Evolutionary conservation across 92 coral and sea anemone genomes (phyloP).

Genomic region (Zoanthus gigantus): DNA sequence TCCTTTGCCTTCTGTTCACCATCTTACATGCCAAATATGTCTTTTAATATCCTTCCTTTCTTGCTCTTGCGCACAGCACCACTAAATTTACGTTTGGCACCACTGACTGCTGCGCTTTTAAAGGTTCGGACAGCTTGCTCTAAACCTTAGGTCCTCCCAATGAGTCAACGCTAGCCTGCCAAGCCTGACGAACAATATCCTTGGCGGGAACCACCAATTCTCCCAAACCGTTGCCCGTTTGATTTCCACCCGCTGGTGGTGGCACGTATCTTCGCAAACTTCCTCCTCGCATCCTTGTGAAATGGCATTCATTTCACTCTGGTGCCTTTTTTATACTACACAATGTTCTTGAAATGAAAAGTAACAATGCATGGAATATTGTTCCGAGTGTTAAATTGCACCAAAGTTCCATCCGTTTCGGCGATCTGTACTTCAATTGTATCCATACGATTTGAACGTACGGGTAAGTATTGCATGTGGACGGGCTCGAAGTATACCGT

Average conservation of each 20-base stretch:
- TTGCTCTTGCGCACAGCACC: not conserved
- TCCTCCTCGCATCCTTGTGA: slow-evolving; percentile 5
- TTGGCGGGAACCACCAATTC: not conserved
- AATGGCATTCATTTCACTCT: not conserved
- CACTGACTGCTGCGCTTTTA: not conserved
- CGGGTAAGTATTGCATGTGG: slow-evolving; percentile 36
- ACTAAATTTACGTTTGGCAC: not conserved
- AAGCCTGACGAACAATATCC: slow-evolving; percentile 2
- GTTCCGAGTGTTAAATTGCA: not conserved
- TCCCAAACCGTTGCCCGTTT: not conserved
- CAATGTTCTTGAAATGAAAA: slow-evolving; percentile 10
- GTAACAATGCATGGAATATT: slow-evolving; percentile 10
- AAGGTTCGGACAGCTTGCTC: not conserved
- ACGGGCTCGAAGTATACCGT: slow-evolving; percentile 13
- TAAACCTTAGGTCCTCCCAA: not conserved
- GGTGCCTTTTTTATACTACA: slow-evolving; percentile 4
- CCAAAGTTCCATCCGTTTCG: not conserved
- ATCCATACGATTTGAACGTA: slow-evolving; percentile 4
- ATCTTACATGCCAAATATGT: slow-evolving; percentile 9
- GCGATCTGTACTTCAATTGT: slow-evolving; percentile 13
- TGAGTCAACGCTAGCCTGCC: not conserved
- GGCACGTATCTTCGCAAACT: slow-evolving; percentile 27
- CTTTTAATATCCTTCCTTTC: not conserved
- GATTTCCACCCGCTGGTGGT: slow-evolving; percentile 1
- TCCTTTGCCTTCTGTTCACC: slow-evolving; percentile 12